A percentile compares a stretch with the other conserved stretches of the same genome.
These are phyloP conservation scores for Drosophila pullipes DNA, from an alignment of 2,888 invertebrate genomes.

Conservation along the genomic window DNA sequence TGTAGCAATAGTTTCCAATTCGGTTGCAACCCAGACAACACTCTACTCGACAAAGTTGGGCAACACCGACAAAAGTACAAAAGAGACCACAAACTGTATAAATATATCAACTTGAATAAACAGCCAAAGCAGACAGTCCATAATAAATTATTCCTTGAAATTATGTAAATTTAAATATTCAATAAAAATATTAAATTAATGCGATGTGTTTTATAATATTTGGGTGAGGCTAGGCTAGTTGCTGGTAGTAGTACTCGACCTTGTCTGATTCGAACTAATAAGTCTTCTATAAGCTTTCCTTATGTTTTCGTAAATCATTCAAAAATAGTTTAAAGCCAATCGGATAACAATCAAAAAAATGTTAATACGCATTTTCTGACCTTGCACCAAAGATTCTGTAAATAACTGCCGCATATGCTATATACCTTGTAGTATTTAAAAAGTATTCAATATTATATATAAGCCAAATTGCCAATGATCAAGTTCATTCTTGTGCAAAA, in stretches of 20 bases:
- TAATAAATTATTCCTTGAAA: constrained; percentile 1
- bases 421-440: background rate
- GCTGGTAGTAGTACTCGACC: background rate
- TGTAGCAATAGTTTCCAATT: constrained; percentile 13
- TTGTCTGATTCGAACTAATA: background rate
- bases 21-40: constrained; percentile 11
- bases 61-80: constrained; percentile 42
- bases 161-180: background rate
- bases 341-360: background rate
- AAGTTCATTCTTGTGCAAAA: background rate
- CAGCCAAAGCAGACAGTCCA: background rate
- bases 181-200: background rate
- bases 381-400: background rate
- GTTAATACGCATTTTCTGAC: background rate
- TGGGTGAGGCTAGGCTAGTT: background rate
- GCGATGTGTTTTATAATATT: background rate
- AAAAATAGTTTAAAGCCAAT: background rate
- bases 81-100: constrained; percentile 14
- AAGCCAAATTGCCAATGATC: background rate
- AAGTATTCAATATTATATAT: background rate
- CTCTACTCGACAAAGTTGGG: constrained; percentile 55
- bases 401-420: background rate
- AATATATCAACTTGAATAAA: background rate
- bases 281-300: background rate
- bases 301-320: background rate